phyloP scores from a whole-genome alignment of 1,140 invertebrate genomes.

The Oncopeltus fasciatus region DNA sequence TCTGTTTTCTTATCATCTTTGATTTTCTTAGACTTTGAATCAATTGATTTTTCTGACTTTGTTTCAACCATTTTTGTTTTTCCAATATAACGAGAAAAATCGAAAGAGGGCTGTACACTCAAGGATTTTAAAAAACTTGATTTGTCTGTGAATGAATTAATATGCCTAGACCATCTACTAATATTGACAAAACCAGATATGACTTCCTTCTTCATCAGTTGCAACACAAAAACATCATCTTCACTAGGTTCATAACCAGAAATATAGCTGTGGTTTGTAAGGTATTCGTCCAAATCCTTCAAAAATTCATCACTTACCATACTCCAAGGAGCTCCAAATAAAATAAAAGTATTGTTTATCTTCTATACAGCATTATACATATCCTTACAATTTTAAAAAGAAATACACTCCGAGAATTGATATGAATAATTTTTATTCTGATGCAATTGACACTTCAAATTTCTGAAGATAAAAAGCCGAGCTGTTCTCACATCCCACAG shows the following conservation, averaged over 20 bases:
- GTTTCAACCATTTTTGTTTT: background rate
- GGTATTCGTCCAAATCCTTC: conserved; percentile 19
- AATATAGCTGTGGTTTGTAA: conserved; percentile 22
- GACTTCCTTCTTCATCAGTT: conserved; percentile 10
- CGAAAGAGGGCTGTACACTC: conserved; percentile 4
- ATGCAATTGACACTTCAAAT: too few species aligned
- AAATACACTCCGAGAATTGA: too few species aligned
- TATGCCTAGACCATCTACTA: conserved; percentile 21
- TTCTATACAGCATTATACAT: too few species aligned
- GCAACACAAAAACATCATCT: conserved; percentile 18
- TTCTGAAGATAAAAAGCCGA: too few species aligned
- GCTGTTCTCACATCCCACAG: too few species aligned
- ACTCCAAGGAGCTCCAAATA: background rate
- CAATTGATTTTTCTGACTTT: background rate
- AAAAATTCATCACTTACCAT: conserved; percentile 16
- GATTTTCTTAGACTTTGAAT: background rate
- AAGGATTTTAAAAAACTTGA: background rate
- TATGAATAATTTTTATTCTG: too few species aligned
- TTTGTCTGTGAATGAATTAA: conserved; percentile 16
- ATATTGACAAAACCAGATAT: conserved; percentile 14
- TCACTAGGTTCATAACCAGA: conserved; percentile 20
- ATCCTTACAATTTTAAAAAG: too few species aligned
- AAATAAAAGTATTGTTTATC: too few species aligned
- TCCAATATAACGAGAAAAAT: conserved; percentile 1
- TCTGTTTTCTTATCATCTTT: background rate